These are phyloP conservation scores for Rotaria magnacalcarata DNA, from an alignment of 2,888 invertebrate genomes.

Conservation along the genomic window DNA sequence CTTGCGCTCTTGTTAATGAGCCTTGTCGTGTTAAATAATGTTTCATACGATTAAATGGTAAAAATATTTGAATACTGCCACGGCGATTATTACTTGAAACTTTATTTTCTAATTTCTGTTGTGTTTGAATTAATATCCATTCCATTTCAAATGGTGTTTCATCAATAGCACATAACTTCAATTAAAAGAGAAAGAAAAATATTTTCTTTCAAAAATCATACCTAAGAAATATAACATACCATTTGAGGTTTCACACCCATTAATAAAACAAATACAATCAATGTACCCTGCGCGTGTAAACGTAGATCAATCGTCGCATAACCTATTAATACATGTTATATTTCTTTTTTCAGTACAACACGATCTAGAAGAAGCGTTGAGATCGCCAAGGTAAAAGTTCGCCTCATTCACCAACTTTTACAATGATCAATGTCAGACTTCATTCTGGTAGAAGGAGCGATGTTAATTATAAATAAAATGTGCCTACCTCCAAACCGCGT, in stretches of 20 bases:
- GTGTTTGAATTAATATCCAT: constrained; percentile 30
- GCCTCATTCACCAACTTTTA: no score
- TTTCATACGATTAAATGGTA: constrained; percentile 20
- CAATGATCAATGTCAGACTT: no score
- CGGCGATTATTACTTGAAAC: background rate
- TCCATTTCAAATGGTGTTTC: constrained; percentile 33
- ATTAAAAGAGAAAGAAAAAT: background rate
- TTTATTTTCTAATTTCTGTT: constrained; percentile 31
- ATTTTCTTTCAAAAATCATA: background rate
- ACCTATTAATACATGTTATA: background rate
- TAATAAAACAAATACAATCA: background rate
- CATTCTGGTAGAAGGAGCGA: no score
- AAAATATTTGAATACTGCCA: background rate
- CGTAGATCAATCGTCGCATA: constrained; percentile 14
- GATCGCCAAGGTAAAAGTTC: no score
- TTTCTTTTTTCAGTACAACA: no score
- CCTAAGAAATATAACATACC: background rate
- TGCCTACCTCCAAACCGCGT: background rate
- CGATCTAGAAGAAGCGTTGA: no score
- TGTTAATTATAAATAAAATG: background rate
- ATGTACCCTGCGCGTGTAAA: background rate
- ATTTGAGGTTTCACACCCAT: constrained; percentile 32
- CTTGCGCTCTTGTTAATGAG: constrained; percentile 27
- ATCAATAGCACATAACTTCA: constrained; percentile 28
- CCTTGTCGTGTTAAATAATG: constrained; percentile 17